phyloP scores from a whole-genome alignment of 2,113 vertebrate genomes.

The Gasterosteus aculeatus region DNA sequence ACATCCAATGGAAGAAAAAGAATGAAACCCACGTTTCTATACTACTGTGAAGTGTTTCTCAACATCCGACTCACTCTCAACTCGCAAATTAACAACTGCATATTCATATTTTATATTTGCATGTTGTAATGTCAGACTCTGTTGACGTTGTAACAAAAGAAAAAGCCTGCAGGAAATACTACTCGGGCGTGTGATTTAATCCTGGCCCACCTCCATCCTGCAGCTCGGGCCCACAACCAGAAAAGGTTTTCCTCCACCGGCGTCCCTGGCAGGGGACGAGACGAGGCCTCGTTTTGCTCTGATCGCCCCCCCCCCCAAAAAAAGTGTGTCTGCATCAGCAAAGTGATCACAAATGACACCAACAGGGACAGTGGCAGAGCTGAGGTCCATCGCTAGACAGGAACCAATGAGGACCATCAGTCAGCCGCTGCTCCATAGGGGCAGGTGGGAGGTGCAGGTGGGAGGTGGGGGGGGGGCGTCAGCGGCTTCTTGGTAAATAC shows the following conservation, averaged over 20 bases:
- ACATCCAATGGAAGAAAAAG: not conserved
- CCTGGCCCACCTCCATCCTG: conserved; percentile 32
- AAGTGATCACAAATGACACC: no score
- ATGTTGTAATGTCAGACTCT: not conserved
- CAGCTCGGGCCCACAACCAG: conserved; percentile 15
- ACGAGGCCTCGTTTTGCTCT: no score
- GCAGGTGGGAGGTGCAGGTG: not conserved
- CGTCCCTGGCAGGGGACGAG: no score
- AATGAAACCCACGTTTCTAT: not conserved
- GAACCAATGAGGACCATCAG: conserved; percentile 42
- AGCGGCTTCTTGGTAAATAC: conserved; percentile 47
- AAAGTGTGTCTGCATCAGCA: no score
- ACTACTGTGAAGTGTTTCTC: not conserved
- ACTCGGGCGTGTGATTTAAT: conserved; percentile 39
- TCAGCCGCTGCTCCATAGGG: conserved; percentile 24
- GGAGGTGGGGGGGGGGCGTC: not conserved
- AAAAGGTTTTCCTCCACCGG: conserved; percentile 2
- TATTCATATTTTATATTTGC: no score
- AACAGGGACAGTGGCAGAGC: not conserved
- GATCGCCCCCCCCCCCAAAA: no score
- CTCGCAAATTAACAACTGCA: no score
- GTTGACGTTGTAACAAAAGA: conserved; percentile 20
- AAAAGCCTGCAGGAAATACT: conserved; percentile 37
- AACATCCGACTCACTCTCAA: not conserved
- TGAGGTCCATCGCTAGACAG: conserved; percentile 21